Evolutionary conservation across 2,888 invertebrate species (phyloP), one percentile per base, ranked within the genome.

Genomic region (Cylloceria caligata): DNA sequence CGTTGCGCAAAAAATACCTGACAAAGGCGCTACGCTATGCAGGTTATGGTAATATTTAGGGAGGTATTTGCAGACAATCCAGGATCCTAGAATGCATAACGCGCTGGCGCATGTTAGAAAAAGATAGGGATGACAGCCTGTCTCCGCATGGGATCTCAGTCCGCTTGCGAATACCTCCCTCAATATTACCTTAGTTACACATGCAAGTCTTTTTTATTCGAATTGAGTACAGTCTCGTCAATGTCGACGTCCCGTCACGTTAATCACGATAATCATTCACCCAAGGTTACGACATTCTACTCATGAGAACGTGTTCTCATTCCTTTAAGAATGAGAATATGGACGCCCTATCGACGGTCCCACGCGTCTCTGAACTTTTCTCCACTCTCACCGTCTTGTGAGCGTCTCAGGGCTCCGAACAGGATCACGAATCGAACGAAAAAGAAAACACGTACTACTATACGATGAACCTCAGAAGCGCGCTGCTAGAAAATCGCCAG

Each of bases 381-480:
- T 73, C 21, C 30, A 27, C 71, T 57, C 11, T 19, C 27, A 11
- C 0, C 36, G 69, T 21, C 69, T 52, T 52, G 68, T 55, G 60
- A 67, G 65, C 78, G 39, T 79, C 60, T 64, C 55, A 9, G 13
- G 24, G 24, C n/a, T 71, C 30, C 34, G 6, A 49, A 16, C 45
- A 19, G 16, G 60, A 68, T 72, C 52, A 21, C 19, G 49, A 67
- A 60, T 60, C 55, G 52, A 75, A 62, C 42, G 47, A 36, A 47
- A 75, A 75, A 55, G 75, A 75, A 79, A 65, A 82, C 75, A 82
- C 82, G 72, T 80, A 76, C 72, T 60, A 42, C 68, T 36, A 45
- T 55, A 42, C 68, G 45, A 45, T 55, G 74, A 82, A 76, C n/a
- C 75, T 71, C 52, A 49, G 36, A 47, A 67, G 65, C 75, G 62